Conservation (phyloP, 2,797 vertebrate species). For the Alauda arvensis region DNA sequence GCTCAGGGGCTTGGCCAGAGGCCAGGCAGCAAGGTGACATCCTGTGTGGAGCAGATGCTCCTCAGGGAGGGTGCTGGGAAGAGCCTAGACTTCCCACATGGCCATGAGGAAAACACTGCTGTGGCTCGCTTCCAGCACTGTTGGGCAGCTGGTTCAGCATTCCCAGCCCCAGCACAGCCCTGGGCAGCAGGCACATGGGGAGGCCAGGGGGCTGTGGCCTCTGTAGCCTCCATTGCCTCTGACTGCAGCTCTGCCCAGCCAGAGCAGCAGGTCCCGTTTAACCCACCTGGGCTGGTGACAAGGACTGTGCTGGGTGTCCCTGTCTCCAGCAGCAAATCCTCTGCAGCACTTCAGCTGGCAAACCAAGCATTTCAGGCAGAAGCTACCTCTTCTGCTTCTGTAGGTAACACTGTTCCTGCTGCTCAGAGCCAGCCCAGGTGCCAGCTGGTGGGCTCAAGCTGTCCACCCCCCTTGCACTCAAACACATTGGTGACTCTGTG, state of each 20-base stretch:
- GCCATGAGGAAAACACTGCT: background rate
- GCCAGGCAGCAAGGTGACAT: constrained; percentile 59
- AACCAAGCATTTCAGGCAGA: background rate
- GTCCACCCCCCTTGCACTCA: background rate
- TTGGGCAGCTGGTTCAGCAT: background rate
- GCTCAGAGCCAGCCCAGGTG: background rate
- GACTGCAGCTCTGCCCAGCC: background rate
- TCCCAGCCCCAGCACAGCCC: background rate
- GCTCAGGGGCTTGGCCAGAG: constrained; percentile 53
- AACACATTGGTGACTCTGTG: background rate
- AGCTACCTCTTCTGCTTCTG: background rate
- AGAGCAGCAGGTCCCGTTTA: background rate
- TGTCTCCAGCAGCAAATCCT: background rate
- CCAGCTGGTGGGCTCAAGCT: background rate
- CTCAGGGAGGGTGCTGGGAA: constrained; percentile 45
- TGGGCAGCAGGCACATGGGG: background rate
- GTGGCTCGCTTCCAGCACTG: background rate
- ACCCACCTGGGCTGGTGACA: accelerated
- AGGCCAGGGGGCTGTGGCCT: background rate
- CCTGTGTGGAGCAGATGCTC: constrained; percentile 70
- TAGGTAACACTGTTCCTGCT: background rate
- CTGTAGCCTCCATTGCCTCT: accelerated
- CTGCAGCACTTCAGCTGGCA: background rate
- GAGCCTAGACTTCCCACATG: background rate
- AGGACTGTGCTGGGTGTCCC: background rate